A percentile compares a stretch with the other conserved stretches of the same genome.
phyloP scores from a whole-genome alignment of 2,113 vertebrate genomes.

The Ophthalmolycus amberensis region DNA sequence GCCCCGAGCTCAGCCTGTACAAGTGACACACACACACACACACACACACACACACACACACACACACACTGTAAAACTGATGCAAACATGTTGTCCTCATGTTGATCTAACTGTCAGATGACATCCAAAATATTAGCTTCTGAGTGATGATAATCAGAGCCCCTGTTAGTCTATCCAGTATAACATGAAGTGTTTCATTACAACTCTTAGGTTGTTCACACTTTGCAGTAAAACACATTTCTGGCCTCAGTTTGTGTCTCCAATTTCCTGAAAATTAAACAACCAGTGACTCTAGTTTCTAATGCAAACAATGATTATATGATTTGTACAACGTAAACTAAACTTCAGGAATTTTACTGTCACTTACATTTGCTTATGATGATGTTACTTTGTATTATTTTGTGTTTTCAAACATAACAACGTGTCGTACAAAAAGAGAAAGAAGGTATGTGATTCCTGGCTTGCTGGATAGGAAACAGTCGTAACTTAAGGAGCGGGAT shows the following conservation, averaged over 20 bases:
- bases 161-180: not conserved
- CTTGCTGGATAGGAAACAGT: not conserved
- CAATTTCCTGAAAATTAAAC: not conserved
- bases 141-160: not conserved
- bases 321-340: not conserved
- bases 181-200: not conserved
- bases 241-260: not conserved
- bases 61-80: not conserved
- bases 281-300: not conserved
- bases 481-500: not conserved
- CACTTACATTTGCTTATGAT: not conserved
- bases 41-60: no score
- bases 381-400: not conserved
- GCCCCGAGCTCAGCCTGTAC: constrained; percentile 86
- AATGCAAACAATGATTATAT: not conserved
- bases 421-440: not conserved
- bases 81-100: not conserved
- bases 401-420: not conserved
- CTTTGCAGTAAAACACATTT: not conserved
- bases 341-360: not conserved
- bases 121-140: not conserved
- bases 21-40: constrained; percentile 73
- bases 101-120: not conserved
- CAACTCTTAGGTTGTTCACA: not conserved
- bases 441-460: not conserved